A percentile compares a stretch with the other conserved stretches of the same genome.
These are phyloP conservation scores for Alces alces DNA, from an alignment of 2,113 vertebrate species.

Conservation along the genomic window DNA sequence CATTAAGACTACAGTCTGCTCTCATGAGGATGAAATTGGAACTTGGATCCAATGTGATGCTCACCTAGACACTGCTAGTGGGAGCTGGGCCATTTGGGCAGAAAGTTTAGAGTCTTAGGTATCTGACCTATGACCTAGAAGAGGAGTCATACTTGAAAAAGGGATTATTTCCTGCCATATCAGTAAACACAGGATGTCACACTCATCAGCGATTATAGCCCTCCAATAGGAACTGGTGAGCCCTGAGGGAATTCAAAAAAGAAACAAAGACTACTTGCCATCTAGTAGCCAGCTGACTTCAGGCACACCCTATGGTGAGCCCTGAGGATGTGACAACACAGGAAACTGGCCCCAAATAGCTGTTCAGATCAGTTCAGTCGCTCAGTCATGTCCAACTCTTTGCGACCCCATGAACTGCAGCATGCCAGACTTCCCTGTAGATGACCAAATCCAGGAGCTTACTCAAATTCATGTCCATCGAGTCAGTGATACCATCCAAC, in stretches of 20 bases:
- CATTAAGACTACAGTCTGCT: not conserved
- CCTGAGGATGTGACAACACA: not conserved
- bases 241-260: not conserved
- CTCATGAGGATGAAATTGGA: not conserved
- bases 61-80: not conserved
- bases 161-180: not conserved
- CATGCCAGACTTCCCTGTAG: not conserved
- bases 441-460: not conserved
- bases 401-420: not conserved
- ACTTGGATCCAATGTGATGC: not conserved
- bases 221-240: not conserved
- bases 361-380: not conserved
- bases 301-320: not conserved
- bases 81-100: not conserved
- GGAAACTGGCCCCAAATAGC: not conserved
- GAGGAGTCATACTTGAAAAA: not conserved
- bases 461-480: not conserved
- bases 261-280: not conserved
- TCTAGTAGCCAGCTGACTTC: not conserved
- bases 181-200: not conserved
- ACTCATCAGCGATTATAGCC: not conserved
- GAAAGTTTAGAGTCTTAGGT: not conserved
- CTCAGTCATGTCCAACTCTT: not conserved
- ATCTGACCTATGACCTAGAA: not conserved
- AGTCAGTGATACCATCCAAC: not conserved